Base-by-base conservation (phyloP, 2,113 vertebrate species). In the Ia io region DNA sequence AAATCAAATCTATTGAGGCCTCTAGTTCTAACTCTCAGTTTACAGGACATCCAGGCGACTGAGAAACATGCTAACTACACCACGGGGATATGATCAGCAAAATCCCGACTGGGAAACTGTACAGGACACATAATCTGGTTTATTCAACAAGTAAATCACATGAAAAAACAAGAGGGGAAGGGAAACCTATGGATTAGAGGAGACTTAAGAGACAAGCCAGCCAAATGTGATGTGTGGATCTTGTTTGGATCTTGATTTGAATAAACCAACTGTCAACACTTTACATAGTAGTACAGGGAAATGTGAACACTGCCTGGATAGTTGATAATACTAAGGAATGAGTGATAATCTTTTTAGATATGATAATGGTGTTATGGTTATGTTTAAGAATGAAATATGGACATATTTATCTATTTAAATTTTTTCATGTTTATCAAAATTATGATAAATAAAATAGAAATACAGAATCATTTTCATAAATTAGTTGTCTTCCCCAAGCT, bases 361-460 rank as follows among this genome's bases (percentile, higher is more conserved):
- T 88, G 65, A 94, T 70, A 44, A 90, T 84, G 12, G 42, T 53
- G 88, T 17, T 51, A 7, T 76, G 49, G 49, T 30, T 89, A 80
- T 61, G 23, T 53, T 80, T 85, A 53, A 13, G 22, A 82, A 53
- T 63, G 2, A 73, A 78, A 93, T 30, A 67, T 2, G 28, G 61
- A 67, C 30, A 28, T 59, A 67, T 79, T 73, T 65, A 42, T 25
- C 12, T 17, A 70, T 37, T 6, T 65, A 70, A 91, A 93, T 65
- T 30, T 47, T 59, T 51, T 61, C 77, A 56, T 73, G 23, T 32
- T 88, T 76, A 40, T 88, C 63, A 91, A 59, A 88, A 79, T 37
- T 74, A 61, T 51, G 30, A 74, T 84, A 92, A 73, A 94, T 82
- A 84, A 84, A 47, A 90, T n/a, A 2, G 59, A 83, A 86, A 82